Evolutionary conservation across 2,888 invertebrate species (phyloP), one percentile per base, ranked within the genome.

Genomic region (Trypoxylon attenuatum): DNA sequence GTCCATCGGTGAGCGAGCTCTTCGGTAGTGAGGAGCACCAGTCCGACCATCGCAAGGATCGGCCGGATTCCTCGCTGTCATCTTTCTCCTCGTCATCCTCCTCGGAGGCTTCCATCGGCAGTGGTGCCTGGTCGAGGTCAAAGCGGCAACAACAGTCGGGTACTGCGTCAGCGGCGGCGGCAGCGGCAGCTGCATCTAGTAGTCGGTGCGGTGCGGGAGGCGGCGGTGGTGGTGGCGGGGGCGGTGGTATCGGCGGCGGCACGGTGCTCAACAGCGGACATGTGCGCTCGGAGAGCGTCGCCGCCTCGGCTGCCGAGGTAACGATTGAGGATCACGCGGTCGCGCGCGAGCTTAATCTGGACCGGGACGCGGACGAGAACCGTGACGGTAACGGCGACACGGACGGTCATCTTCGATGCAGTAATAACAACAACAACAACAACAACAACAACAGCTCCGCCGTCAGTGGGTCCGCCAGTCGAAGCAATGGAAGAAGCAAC

Each of bases 361-460:
- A 61, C 67, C 77, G 88, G 33, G 81, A 89, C 38, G 84, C 89
- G 33, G 88, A 89, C 79, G 72, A 81, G 59, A 88, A 90, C 56
- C 89, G 89, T 6, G 89, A 54, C 42, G 70, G 60, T 51, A 56
- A 45, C 50, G 62, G 60, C 47, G 58, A 66, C 61, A 56, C 46
- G 58, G 61, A 71, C 61, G 55, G 23, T 39, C 69, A 69, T 25
- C 57, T 69, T 50, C 67, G 75, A 68, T 73, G 70, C 59, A 69
- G 64, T 71, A 62, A 75, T 51, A 72, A 89, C 76, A 89, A 89
- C 39, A 82, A 87, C 45, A 90, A 89, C 73, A 90, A 91, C 80
- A 89, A 88, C 69, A 91, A 91, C 80, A 90, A 88, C 62, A 70
- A 73, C 62, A 73, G 88, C 47, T 81, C 89, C 39, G 33, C 13